Base-by-base conservation (phyloP, 2,888 invertebrate genomes). In the Macrosiphum euphorbiae region DNA sequence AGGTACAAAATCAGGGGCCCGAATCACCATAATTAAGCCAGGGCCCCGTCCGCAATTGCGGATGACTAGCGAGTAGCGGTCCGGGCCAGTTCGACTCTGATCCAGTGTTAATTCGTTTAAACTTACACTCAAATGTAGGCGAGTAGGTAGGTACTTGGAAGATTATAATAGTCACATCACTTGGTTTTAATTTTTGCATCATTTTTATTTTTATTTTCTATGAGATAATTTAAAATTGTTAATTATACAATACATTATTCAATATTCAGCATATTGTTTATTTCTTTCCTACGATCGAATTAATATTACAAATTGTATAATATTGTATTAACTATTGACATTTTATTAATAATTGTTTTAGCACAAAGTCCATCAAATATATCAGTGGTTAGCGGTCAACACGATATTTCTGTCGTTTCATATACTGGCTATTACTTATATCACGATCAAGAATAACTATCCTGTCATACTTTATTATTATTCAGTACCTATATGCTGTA, bases 381-480 rank as follows among this genome's bases (percentile, higher is more conserved):
- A 84, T 55, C 91, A 91, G 16, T 91, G 91, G 91, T 20, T 91
- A 35, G 52, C 41, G 28, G n/a, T 91, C 67, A 91, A 91, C 41
- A 35, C 35, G 41, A 91, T 91, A 52, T 91, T 91, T 28, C 52
- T 91, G 20, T 16, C 55, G 52, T 52, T 84, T 11, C 41, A 84
- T 20, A 16, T 84, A 91, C 11, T 91, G 41, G 41, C 91, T 8
- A 5, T 84, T 41, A 41, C 35, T n/a, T 91, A 91, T 44, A 28
- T 91, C 13, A 5, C 11, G 1, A 84, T 84, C 7, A 55, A 41
- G 1, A 1, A 16, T n/a, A 3, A 52, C 78, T 28, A 28, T 84
- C n/a, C 24, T 0, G 5, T 1, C 1, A 52, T 84, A 41, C 16
- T 91, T 41, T 84, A 84, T 28, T 84, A 84, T 28, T 91, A 84